Conservation (phyloP, 2,113 vertebrate species). For the Romanogobio albipinnatus region DNA sequence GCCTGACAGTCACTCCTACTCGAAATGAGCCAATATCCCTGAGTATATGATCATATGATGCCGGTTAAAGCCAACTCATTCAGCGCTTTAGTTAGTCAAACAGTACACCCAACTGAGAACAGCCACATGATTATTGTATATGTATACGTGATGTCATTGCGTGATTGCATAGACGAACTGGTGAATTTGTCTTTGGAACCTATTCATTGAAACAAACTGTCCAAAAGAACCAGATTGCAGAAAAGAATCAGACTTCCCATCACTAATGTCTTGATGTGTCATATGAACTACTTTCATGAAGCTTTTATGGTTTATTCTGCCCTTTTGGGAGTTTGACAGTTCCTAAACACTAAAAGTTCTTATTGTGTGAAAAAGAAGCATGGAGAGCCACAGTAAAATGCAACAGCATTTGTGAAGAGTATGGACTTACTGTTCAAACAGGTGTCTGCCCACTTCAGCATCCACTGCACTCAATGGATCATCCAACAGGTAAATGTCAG, state of each 20-base stretch:
- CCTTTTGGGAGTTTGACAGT: neutral
- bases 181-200: too few relatives aligned
- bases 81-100: neutral
- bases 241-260: too few relatives aligned
- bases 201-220: too few relatives aligned
- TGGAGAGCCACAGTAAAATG: neutral
- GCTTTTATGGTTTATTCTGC: neutral
- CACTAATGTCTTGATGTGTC: too few relatives aligned
- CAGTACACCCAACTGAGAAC: neutral
- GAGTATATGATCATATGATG: neutral
- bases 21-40: too few relatives aligned
- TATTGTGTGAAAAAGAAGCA: neutral
- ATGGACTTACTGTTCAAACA: conserved; percentile 90
- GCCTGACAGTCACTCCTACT: too few relatives aligned
- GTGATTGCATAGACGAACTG: too few relatives aligned
- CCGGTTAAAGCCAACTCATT: neutral
- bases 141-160: too few relatives aligned
- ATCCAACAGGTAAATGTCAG: conserved; percentile 94
- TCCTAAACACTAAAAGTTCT: neutral
- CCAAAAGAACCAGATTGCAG: too few relatives aligned
- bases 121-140: too few relatives aligned
- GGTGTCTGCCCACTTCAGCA: conserved; percentile 88
- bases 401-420: neutral
- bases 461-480: conserved; percentile 96
- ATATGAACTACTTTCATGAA: too few relatives aligned